Base-by-base conservation (phyloP, 2,797 vertebrate genomes). In the Halcyon leucocephala region DNA sequence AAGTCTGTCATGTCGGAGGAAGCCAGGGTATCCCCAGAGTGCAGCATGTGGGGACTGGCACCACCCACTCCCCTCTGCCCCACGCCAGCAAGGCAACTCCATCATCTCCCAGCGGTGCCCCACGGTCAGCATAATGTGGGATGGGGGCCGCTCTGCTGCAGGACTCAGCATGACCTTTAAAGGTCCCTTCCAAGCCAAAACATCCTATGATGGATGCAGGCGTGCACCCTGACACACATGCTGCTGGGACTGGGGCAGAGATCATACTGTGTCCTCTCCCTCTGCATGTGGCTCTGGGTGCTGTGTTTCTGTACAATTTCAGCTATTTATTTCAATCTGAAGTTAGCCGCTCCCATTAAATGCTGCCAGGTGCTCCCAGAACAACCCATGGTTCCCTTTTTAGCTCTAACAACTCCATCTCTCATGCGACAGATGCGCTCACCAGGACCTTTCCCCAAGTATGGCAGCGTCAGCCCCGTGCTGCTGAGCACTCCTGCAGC, bases 281-380 rank as follows among this genome's bases (percentile, higher is more conserved):
- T 89, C 48, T 0, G 1, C 85, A 65, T 2, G 0, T 4, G 1
- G 44, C 44, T 12, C 55, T 24, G 67, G 33, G 76, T 22, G 64
- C 57, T 61, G 71, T 1, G 2, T 46, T 74, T 90, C 78, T 2
- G 0, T 42, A 10, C 0, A 1, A 67, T 33, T 84, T 61, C 66
- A 55, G 19, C 54, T 70, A 42, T 70, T 73, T 48, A 51, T 26
- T 86, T 69, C 35, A 67, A 89, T 58, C 37, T 0, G 0, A 57
- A 85, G 70, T 35, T 0, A 0, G 70, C 28, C 0, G 1, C 60
- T 90, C 62, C 83, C 74, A 62, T 57, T 74, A 71, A 93, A 74
- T 1, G 26, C 58, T 80, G 44, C 90, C 95, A 95, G 94, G 93
- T 84, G 83, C 93, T 94, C 87, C 89, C 86, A 94, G 86, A 94